phyloP scores from a whole-genome alignment of 2,113 vertebrate species.

The Albula glossodonta region DNA sequence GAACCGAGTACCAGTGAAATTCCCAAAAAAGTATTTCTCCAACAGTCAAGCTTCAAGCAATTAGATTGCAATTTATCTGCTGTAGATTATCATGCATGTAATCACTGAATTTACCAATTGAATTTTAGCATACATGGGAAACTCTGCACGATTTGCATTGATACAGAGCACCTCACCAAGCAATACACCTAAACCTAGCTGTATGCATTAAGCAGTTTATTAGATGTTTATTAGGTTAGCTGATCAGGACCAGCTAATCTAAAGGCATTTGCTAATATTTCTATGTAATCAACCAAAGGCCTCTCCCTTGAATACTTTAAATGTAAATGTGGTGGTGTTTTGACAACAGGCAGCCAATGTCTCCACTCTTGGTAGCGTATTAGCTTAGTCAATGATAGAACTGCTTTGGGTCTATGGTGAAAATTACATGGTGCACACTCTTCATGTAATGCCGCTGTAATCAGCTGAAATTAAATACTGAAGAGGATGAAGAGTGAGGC shows the following conservation, averaged over 20 bases:
- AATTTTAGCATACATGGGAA: neutral
- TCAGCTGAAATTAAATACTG: slow-evolving; percentile 3
- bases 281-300: no score
- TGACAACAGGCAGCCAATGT: neutral
- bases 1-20: neutral
- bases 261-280: no score
- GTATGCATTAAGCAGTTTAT: neutral
- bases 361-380: neutral
- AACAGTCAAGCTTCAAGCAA: neutral
- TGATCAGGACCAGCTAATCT: no score
- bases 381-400: neutral
- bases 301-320: neutral
- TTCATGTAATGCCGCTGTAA: neutral
- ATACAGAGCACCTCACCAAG: neutral
- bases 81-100: neutral
- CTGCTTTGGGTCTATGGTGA: neutral
- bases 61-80: neutral
- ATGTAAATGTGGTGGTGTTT: neutral
- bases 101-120: neutral
- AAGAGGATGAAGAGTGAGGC: neutral
- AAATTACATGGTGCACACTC: neutral
- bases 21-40: neutral
- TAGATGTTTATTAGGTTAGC: neutral
- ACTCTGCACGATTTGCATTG: neutral
- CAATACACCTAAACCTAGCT: neutral